These are phyloP conservation scores for Apodemia duryi DNA, from an alignment of 2,888 invertebrate genomes.

Conservation along the genomic window DNA sequence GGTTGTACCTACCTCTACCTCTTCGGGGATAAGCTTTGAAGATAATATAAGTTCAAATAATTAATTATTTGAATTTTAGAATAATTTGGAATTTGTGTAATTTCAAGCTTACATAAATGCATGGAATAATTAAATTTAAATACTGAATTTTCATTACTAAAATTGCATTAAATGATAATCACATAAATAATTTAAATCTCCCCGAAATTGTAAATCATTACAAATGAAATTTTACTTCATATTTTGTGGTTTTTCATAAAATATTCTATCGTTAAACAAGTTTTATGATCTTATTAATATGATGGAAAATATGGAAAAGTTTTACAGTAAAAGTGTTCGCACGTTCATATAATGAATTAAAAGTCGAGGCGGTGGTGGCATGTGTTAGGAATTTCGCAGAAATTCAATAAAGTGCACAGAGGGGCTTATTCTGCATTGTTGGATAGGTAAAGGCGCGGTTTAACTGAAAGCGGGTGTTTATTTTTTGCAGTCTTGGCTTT, in stretches of 20 bases:
- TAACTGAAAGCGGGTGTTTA: conserved; percentile 26
- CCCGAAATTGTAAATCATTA: background rate
- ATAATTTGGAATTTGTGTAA: no score
- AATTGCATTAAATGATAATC: no score
- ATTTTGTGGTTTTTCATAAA: background rate
- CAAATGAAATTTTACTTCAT: background rate
- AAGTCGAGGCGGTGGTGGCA: conserved; percentile 42
- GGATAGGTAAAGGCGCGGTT: conserved; percentile 33
- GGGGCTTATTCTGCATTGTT: conserved; percentile 36
- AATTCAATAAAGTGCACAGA: conserved; percentile 59
- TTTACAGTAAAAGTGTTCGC: conserved; percentile 32
- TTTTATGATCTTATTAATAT: conserved; percentile 11
- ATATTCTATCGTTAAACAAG: conserved; percentile 9
- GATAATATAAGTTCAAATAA: no score
- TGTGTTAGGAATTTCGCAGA: conserved; percentile 64
- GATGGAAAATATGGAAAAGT: conserved; percentile 24
- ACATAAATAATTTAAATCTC: background rate
- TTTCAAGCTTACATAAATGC: no score
- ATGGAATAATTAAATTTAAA: no score
- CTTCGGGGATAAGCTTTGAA: no score
- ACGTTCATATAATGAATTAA: conserved; percentile 44
- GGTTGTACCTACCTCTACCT: no score
- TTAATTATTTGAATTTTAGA: no score
- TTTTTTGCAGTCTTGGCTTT: no score
- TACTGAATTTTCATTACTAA: no score